These are phyloP conservation scores for Helicorthomorpha holstii DNA, from an alignment of 1,140 invertebrate genomes.

Conservation along the genomic window DNA sequence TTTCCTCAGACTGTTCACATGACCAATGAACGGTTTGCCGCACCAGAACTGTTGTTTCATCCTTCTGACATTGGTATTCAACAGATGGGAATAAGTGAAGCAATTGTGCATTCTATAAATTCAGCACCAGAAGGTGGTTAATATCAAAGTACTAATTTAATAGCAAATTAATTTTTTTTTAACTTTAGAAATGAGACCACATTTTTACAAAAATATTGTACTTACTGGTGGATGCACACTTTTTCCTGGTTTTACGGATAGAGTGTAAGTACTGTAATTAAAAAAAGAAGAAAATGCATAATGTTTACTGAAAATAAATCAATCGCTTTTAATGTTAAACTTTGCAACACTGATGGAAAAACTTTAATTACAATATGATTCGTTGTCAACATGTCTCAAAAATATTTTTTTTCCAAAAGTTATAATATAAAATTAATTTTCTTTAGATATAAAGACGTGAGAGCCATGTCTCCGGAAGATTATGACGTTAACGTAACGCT, in stretches of 20 bases:
- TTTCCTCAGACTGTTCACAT: constrained; percentile 58
- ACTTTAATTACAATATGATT: no score
- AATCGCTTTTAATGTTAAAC: no score
- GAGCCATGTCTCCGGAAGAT: constrained; percentile 54
- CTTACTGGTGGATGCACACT: constrained; percentile 70
- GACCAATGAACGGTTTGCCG: constrained; percentile 79
- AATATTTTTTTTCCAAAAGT: no score
- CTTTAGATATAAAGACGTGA: constrained; percentile 43
- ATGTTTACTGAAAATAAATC: no score
- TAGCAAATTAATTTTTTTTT: not conserved
- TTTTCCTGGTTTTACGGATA: constrained; percentile 58
- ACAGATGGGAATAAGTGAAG: constrained; percentile 87
- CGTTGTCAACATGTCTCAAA: no score
- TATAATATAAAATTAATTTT: no score
- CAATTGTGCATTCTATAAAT: constrained; percentile 55
- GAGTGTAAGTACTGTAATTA: constrained; percentile 37
- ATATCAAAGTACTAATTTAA: not conserved
- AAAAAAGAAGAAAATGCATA: no score
- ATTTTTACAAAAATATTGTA: constrained; percentile 73
- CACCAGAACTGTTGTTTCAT: constrained; percentile 88
- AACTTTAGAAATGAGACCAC: constrained; percentile 42
- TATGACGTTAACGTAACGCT: constrained; percentile 52
- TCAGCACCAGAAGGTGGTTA: constrained; percentile 39
- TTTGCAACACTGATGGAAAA: no score
- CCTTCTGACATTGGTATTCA: constrained; percentile 88